A percentile compares a stretch with the other conserved stretches of the same genome.
These are phyloP conservation scores for Esox lucius DNA, from an alignment of 2,797 vertebrate species.

Conservation along the genomic window DNA sequence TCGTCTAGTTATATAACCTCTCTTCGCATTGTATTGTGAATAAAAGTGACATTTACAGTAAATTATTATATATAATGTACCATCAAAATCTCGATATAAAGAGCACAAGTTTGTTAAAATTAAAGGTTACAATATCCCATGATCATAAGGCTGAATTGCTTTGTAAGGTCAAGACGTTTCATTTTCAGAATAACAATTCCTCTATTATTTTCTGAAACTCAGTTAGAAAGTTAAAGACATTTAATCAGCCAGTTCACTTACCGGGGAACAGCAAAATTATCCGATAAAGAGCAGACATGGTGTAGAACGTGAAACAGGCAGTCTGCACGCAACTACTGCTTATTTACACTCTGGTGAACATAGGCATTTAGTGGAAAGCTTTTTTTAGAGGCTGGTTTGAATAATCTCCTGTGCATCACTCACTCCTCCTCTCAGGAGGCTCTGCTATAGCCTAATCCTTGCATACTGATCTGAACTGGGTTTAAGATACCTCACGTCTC, in stretches of 20 bases:
- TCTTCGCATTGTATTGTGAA: background rate
- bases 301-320: constrained; percentile 41
- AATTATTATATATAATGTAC: background rate
- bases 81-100: background rate
- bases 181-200: background rate
- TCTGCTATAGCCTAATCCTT: constrained; percentile 29
- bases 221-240: background rate
- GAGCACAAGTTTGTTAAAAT: background rate
- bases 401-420: constrained; percentile 66
- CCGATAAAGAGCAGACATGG: constrained; percentile 62
- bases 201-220: background rate
- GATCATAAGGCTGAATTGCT: background rate
- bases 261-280: constrained; percentile 71
- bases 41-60: no score
- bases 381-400: constrained; percentile 62
- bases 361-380: constrained; percentile 41
- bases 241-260: constrained; percentile 45
- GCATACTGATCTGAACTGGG: background rate
- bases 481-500: background rate
- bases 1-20: background rate
- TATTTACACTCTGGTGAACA: constrained; percentile 38
- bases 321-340: constrained; percentile 38
- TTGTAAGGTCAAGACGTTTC: background rate
- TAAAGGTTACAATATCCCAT: background rate
- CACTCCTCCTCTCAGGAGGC: constrained; percentile 31